Conservation (phyloP, 2,797 vertebrate genomes). For the Hyperoplus immaculatus region DNA sequence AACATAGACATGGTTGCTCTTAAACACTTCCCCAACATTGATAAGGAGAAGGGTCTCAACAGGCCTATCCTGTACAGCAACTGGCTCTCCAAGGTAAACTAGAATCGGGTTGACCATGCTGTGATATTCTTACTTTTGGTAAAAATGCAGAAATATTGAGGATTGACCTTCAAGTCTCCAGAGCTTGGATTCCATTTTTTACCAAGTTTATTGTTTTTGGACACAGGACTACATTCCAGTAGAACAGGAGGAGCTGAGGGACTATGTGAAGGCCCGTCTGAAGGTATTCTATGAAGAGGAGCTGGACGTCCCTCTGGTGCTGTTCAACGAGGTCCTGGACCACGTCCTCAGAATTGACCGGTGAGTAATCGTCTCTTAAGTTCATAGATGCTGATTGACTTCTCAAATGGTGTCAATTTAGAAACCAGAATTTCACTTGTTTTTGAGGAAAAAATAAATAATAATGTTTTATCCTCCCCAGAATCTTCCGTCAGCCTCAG, state of each 20-base stretch:
- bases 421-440: neutral
- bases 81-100: constrained; percentile 96
- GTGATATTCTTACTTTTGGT: neutral
- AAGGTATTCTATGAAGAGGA: constrained; percentile 99
- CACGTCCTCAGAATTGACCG: constrained; percentile 97
- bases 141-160: neutral
- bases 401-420: neutral
- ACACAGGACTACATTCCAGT: constrained; percentile 97
- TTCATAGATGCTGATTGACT: neutral
- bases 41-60: constrained; percentile 94
- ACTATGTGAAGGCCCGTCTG: constrained; percentile 98
- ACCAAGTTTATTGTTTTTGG: constrained; percentile 30
- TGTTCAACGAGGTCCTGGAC: constrained; percentile 98
- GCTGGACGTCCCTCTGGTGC: constrained; percentile 96
- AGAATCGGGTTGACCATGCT: neutral
- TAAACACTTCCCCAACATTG: constrained; percentile 99
- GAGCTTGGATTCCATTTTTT: neutral
- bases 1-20: constrained; percentile 96
- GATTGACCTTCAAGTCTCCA: neutral
- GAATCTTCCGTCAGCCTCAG: constrained; percentile 99
- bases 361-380: constrained; percentile 71
- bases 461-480: constrained; percentile 66
- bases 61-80: constrained; percentile 99
- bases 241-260: constrained; percentile 97
- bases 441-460: neutral